These are phyloP conservation scores for Toxotes jaculatrix DNA, from an alignment of 2,113 vertebrate species.

Conservation along the genomic window DNA sequence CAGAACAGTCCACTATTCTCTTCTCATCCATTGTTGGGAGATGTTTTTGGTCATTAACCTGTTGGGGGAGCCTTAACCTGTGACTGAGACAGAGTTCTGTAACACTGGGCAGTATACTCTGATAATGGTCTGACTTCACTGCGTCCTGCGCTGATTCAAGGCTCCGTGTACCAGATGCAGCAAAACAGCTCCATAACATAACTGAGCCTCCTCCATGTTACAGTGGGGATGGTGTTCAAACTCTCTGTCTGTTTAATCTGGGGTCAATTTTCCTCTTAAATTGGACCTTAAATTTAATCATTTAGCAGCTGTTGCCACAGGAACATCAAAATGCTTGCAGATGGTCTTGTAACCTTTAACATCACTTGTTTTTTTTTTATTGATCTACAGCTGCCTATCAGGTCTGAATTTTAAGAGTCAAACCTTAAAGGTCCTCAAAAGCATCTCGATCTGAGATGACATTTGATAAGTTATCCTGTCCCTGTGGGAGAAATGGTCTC, in stretches of 20 bases:
- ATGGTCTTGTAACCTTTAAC: neutral
- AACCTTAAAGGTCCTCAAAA: slow-evolving; percentile 1
- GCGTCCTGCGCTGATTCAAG: no score
- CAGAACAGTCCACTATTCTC: no score
- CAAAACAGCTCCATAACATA: no score
- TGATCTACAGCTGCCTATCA: slow-evolving; percentile 1
- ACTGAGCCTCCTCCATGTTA: no score
- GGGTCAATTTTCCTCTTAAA: neutral
- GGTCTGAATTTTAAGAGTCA: neutral
- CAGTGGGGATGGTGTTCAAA: neutral
- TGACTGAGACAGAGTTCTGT: neutral
- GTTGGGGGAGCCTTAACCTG: neutral
- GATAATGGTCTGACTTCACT: no score
- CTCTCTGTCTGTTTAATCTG: neutral
- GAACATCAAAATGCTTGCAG: no score
- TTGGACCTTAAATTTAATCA: no score
- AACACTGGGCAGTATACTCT: neutral
- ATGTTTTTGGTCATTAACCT: neutral
- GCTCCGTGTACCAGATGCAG: no score
- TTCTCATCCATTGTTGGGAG: neutral
- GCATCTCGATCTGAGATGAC: slow-evolving; percentile 39
- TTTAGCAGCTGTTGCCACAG: no score
- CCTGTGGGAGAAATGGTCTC: slow-evolving; percentile 3
- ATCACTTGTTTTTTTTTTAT: neutral
- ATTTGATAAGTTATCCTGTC: slow-evolving; percentile 17